Base-by-base conservation (phyloP, 2,113 vertebrate genomes). In the Microtus richardsoni region DNA sequence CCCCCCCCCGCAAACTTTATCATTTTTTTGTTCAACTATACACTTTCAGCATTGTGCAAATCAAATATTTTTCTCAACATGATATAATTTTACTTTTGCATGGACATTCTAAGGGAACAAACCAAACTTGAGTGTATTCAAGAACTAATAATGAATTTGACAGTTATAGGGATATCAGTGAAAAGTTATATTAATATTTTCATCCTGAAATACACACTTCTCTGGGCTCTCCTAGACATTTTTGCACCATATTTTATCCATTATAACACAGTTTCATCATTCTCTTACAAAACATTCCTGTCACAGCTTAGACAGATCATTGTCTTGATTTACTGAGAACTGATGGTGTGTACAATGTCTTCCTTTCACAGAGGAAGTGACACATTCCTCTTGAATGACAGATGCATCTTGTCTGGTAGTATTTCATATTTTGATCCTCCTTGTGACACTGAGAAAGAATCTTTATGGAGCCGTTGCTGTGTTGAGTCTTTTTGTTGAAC, bases 161-260 rank as follows among this genome's bases (percentile, higher is more conserved):
- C 70, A 87, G 41, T 30, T 47, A 49, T 19, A 75, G 33, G 11
- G 75, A 64, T n/a, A 91, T 78, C 26, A 77, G n/a, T 87, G 77
- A 82, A 77, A 82, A 95, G 82, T 58, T 89, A 68, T 83, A 86
- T 88, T 87, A 66, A 66, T 90, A 77, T 80, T 95, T 93, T 91
- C 11, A 66, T 66, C 10, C 74, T 94, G n/a, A 87, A 93, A 73
- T 91, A 87, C 36, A 33, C 21, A 60, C 33, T 16, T 92, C 66
- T 91, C 21, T 84, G 21, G 10, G 77, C 10, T 91, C 60, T 89
- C 60, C 58, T 17, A 89, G 64, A 19, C 73, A 75, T 30, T 54
- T 71, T 95, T 70, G 68, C 68, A 62, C 19, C 17, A 80, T 80
- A 75, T 47, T 94, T 80, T 64, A 28, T 44, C 49, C 44, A 60